Base-by-base conservation (phyloP, 2,113 vertebrate genomes). In the Otus sunia region DNA sequence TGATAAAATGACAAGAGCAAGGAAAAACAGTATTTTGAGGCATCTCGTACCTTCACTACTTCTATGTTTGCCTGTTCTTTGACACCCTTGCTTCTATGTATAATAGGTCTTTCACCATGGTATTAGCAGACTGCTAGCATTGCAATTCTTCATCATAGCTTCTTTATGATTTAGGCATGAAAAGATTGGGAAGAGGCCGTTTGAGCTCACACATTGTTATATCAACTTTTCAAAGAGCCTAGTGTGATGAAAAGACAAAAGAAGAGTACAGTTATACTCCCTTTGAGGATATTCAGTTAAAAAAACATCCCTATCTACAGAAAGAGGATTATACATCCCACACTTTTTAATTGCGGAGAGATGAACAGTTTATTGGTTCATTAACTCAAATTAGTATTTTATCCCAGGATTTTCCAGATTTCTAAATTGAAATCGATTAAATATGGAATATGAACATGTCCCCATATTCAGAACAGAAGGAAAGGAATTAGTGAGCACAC, bases 381-480 rank as follows among this genome's bases (percentile, higher is more conserved):
- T 94, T 94, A 79, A 79, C 36, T 90, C 36, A 73, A 78, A 82
- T 82, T 64, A 86, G 39, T 64, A 32, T 69, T 95, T 91, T 76
- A 60, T 76, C 22, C 22, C 26, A 76, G 39, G 69, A 53, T 92
- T 95, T 90, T 86, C 63, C 71, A 69, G 22, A 80, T 93, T 83
- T 73, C 67, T 73, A 17, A 68, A 83, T 76, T 86, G 62, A 90
- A 93, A 58, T 88, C 15, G 5, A 56, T 90, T 76, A 58, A 68
- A 86, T 49, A 49, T 17, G 52, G 69, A 49, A 37, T 56, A 25
- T 64, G 66, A 78, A 27, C 39, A 23, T 86, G 58, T 85, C n/a
- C 32, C 29, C 92, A 0, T 83, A 66, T 90, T 73, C 49, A 50
- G n/a, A 93, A 91, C 74, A 94, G 90, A 96, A 94, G 45, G 71